Evolutionary conservation across 23 tunicate genomes (phyloP), one percentile per base, ranked within the genome.

Genomic region (Diplosoma virens): DNA sequence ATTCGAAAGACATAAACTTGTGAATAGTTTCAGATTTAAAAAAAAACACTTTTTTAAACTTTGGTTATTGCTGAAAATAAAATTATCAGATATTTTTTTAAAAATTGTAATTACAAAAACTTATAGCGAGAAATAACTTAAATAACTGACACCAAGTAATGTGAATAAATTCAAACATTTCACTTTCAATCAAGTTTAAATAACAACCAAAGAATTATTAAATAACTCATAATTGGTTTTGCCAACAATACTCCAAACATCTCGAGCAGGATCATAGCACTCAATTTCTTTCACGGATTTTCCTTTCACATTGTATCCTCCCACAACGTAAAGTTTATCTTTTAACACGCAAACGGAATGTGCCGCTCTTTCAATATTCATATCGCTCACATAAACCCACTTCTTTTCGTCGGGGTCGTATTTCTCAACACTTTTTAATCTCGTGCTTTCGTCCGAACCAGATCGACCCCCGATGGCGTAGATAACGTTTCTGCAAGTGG

Each of bases 221-320:
- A 17, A 55, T 11, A 55, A n/a, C 4, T 55, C 61, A 5, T 9
- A 24, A 9, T 55, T 55, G 17, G 23, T 55, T 55, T 55, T 25
- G 17, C 61, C 61, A 55, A 55, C 61, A 55, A 55, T 55, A n/a
- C 61, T 55, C 61, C 61, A 55, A 11, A 18, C 17, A 18, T 55
- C 61, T 9, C 4, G 17, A 4, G 23, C n/a, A 4, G 23, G 22
- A 55, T 55, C 61, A n/a, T 55, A 55, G 23, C 61, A 55, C 23
- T 55, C 61, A 25, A 55, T 55, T n/a, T 11, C 23, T 11, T 55
- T 11, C n/a, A 55, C 23, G n/a, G 61, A 24, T 9, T 55, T n/a
- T 9, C 61, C 61, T 9, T 18, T n/a, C 4, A 25, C 61, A 55
- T 55, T 25, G 5, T 9, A 4, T 55, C 23, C 61, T 55, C 61